A percentile compares a stretch with the other conserved stretches of the same genome.
Evolutionary conservation across 2,797 vertebrate genomes (phyloP).

Genomic region (Clarias platycephalus): DNA sequence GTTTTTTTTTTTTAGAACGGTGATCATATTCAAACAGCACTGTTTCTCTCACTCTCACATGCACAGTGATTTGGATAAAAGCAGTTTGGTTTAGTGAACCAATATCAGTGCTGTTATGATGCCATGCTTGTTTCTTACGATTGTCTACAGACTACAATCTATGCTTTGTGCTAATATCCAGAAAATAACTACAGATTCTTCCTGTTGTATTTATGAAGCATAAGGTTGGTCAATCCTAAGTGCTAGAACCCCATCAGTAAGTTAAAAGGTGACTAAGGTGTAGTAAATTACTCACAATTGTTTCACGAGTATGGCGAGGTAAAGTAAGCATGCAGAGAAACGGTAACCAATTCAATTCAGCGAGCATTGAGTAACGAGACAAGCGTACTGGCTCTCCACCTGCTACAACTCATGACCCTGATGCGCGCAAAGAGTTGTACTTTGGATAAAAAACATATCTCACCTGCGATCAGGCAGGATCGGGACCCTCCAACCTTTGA

Average conservation of each 20-base stretch:
- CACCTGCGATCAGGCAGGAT: slow-evolving; percentile 92
- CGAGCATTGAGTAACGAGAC: background rate
- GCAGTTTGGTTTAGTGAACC: background rate
- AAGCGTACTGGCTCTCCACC: background rate
- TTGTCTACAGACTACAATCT: background rate
- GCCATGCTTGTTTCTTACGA: background rate
- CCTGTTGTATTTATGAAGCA: background rate
- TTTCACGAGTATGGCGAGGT: background rate
- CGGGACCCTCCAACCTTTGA: slow-evolving; percentile 98
- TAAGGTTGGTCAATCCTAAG: background rate
- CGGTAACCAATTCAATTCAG: background rate
- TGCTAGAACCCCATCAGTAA: background rate
- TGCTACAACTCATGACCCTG: background rate
- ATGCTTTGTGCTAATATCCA: background rate
- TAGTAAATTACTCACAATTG: background rate
- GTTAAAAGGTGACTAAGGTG: background rate
- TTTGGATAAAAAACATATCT: slow-evolving; percentile 41
- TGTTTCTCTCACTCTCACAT: background rate
- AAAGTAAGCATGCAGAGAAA: background rate
- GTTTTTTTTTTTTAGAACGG: no score
- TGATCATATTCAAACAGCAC: background rate
- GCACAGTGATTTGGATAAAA: background rate
- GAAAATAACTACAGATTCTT: background rate
- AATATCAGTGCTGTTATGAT: background rate
- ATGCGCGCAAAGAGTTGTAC: background rate